phyloP scores from a whole-genome alignment of 1,140 invertebrate genomes.

The Marisa cornuarietis region DNA sequence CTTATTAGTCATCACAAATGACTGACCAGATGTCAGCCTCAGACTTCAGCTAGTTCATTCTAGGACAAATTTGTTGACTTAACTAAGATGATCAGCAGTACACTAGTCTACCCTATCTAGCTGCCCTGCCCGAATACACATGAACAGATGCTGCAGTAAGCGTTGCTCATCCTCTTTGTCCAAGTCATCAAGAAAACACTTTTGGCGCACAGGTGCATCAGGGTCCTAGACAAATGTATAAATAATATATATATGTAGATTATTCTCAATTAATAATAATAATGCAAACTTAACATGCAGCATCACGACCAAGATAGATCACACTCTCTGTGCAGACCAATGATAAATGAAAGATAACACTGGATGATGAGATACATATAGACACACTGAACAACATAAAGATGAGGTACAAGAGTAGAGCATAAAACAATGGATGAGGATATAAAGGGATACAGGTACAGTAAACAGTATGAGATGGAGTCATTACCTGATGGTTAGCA shows the following conservation, averaged over 20 bases:
- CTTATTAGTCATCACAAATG: not conserved
- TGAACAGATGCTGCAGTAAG: conserved; percentile 77
- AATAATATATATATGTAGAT: not conserved
- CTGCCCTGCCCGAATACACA: conserved; percentile 84
- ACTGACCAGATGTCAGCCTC: not conserved
- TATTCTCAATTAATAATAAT: too few relatives aligned
- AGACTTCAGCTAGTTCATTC: not conserved
- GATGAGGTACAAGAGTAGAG: too few relatives aligned
- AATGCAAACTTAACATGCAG: too few relatives aligned
- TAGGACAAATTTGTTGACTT: not conserved
- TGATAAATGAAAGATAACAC: too few relatives aligned
- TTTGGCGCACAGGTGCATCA: conserved; percentile 87
- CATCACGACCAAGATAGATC: too few relatives aligned
- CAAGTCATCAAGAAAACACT: conserved; percentile 83
- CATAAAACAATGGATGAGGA: too few relatives aligned
- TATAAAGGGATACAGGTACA: too few relatives aligned
- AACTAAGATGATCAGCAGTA: conserved; percentile 10
- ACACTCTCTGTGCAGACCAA: too few relatives aligned
- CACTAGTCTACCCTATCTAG: conserved; percentile 72
- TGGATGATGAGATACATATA: too few relatives aligned
- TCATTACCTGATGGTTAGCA: too few relatives aligned
- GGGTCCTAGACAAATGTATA: conserved; percentile 73
- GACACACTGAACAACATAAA: too few relatives aligned
- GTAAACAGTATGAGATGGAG: too few relatives aligned
- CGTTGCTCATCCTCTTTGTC: conserved; percentile 87